A percentile compares a stretch with the other conserved stretches of the same genome.
Evolutionary conservation across 1,140 invertebrate species (phyloP).

Genomic region (Paracyclopina nana): DNA sequence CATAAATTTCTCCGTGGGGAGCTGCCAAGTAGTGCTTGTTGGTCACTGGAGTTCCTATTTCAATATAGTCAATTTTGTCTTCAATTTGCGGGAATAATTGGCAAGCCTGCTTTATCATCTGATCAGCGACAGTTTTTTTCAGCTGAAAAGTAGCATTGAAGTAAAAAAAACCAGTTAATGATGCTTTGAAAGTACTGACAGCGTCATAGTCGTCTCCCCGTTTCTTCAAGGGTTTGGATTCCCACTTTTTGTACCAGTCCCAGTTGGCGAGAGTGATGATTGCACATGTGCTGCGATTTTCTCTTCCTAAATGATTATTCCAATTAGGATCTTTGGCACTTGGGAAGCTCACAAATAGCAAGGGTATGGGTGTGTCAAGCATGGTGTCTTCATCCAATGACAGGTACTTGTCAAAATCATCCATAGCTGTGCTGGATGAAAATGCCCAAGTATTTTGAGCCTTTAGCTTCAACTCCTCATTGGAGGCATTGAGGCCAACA

Average conservation of each 20-base stretch:
- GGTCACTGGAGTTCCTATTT: constrained; percentile 26
- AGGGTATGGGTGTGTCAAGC: constrained; percentile 23
- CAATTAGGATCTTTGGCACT: constrained; percentile 28
- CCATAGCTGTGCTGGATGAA: constrained; percentile 23
- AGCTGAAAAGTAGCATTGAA: too few species aligned
- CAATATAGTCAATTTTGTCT: constrained; percentile 21
- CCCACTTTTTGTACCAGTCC: constrained; percentile 28
- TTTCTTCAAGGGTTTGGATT: constrained; percentile 26
- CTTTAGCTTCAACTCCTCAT: constrained; percentile 25
- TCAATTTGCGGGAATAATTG: constrained; percentile 25
- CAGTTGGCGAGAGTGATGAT: constrained; percentile 26
- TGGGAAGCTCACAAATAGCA: constrained; percentile 28
- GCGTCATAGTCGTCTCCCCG: constrained; percentile 28
- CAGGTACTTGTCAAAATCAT: constrained; percentile 18
- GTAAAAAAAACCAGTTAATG: too few species aligned
- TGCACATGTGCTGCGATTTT: constrained; percentile 23
- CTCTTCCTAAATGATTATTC: constrained; percentile 19
- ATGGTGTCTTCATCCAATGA: constrained; percentile 23
- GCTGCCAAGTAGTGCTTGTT: constrained; percentile 27
- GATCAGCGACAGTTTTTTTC: constrained; percentile 25
- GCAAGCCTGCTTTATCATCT: constrained; percentile 25
- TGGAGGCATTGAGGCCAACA: constrained; percentile 25
- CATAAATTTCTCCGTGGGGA: constrained; percentile 27
- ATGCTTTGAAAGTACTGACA: too few species aligned
- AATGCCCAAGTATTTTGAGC: constrained; percentile 26